A percentile compares a stretch with the other conserved stretches of the same genome.
phyloP scores from a whole-genome alignment of 2,113 vertebrate species.

The Callithrix jacchus region DNA sequence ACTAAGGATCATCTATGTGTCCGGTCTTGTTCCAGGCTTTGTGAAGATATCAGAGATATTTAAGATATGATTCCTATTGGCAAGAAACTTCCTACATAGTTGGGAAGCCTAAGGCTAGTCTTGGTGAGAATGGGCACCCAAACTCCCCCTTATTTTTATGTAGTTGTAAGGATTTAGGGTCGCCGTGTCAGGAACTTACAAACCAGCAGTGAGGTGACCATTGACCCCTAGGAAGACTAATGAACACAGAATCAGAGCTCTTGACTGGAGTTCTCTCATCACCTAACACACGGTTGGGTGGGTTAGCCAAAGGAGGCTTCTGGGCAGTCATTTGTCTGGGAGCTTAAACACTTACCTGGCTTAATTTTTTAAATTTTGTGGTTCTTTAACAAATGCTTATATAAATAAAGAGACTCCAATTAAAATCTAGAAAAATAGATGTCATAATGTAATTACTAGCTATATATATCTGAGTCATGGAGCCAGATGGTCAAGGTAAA shows the following conservation, averaged over 20 bases:
- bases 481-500: not conserved
- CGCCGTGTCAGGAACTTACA: not conserved
- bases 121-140: not conserved
- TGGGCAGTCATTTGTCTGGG: not conserved
- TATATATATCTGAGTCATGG: not conserved
- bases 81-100: not conserved
- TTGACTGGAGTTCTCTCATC: not conserved
- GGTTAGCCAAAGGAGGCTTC: not conserved
- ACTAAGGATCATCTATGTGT: not conserved
- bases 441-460: not conserved
- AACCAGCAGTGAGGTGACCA: not conserved
- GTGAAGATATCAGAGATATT: not conserved
- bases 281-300: not conserved
- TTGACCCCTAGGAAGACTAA: not conserved
- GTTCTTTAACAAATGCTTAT: not conserved
- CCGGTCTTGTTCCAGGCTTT: not conserved
- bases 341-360: not conserved
- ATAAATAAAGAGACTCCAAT: not conserved
- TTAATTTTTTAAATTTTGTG: not conserved
- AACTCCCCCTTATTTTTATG: fast-evolving
- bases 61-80: not conserved
- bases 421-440: not conserved
- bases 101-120: not conserved
- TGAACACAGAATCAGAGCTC: not conserved
- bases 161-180: not conserved